phyloP scores from a whole-genome alignment of 2,888 invertebrate species.

The Tigriopus californicus region DNA sequence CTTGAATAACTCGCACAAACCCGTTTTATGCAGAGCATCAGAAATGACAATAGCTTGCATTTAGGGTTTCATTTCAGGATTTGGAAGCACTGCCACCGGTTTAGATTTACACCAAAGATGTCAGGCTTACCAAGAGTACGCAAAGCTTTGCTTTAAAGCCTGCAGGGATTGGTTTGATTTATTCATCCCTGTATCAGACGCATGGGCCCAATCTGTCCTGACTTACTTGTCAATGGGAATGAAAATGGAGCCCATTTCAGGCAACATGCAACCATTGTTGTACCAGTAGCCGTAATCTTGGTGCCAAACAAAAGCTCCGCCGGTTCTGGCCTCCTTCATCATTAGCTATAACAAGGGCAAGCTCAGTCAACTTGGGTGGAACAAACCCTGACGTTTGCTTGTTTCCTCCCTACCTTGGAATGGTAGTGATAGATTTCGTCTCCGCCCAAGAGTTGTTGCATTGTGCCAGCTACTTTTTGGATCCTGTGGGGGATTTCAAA shows the following conservation, averaged over 20 bases:
- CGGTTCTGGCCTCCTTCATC: slow-evolving; percentile 17
- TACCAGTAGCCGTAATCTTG: slow-evolving; percentile 20
- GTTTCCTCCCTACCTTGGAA: slow-evolving; percentile 17
- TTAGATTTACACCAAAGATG: too few species aligned
- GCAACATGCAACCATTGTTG: slow-evolving; percentile 17
- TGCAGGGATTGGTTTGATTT: too few species aligned
- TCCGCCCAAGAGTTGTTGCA: slow-evolving; percentile 18
- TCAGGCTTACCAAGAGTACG: too few species aligned
- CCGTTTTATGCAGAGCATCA: too few species aligned
- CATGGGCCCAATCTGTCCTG: too few species aligned
- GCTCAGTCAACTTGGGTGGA: too few species aligned
- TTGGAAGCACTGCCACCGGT: too few species aligned
- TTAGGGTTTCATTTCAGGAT: too few species aligned
- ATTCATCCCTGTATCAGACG: too few species aligned
- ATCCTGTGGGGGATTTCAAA: background rate
- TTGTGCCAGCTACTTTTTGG: slow-evolving; percentile 16
- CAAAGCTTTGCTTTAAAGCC: too few species aligned
- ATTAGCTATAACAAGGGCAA: background rate
- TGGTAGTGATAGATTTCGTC: slow-evolving; percentile 19
- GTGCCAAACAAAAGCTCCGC: slow-evolving; percentile 18
- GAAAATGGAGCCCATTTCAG: slow-evolving; percentile 18
- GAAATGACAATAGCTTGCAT: too few species aligned
- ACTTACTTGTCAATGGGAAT: slow-evolving; percentile 16
- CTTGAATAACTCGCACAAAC: too few species aligned
- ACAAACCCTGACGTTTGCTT: slow-evolving; percentile 13